Evolutionary conservation across 92 coral and sea anemone species (phyloP).

Genomic region (Galaxea fascicularis): DNA sequence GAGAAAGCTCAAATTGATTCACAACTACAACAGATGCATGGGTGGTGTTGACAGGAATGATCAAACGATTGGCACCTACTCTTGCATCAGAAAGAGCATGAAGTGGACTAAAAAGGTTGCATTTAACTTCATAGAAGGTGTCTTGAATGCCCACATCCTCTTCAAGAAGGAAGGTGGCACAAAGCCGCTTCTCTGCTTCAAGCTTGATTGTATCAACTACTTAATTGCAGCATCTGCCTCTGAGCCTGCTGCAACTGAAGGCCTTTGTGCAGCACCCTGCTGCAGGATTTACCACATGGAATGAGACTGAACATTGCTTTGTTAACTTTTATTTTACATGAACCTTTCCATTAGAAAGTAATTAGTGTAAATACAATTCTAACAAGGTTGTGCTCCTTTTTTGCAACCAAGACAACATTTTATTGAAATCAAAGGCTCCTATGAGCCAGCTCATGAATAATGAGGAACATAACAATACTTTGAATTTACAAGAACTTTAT

Average conservation of each 20-base stretch:
- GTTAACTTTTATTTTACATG: background rate
- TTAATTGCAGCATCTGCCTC: constrained; percentile 8
- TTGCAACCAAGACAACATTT: constrained; percentile 10
- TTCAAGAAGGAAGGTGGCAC: constrained; percentile 1
- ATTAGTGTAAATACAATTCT: background rate
- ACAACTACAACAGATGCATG: no score
- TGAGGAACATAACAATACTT: no score
- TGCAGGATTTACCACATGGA: background rate
- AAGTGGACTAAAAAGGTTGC: constrained; percentile 63
- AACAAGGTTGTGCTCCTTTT: background rate
- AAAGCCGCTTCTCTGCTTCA: constrained; percentile 13
- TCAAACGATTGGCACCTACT: constrained; percentile 53
- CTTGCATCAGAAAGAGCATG: constrained; percentile 49
- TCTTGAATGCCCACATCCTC: constrained; percentile 39
- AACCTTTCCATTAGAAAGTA: background rate
- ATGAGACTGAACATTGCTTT: background rate
- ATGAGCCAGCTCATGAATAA: no score
- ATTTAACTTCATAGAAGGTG: constrained; percentile 64
- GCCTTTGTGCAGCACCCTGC: background rate
- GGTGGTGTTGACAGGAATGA: constrained; percentile 66
- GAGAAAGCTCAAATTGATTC: constrained; percentile 44
- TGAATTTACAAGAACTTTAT: no score
- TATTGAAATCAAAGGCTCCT: no score
- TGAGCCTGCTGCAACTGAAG: constrained; percentile 49
- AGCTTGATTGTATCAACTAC: constrained; percentile 7